A percentile compares a stretch with the other conserved stretches of the same genome.
phyloP scores from a whole-genome alignment of 2,113 vertebrate species.

The Dinomys branickii region DNA sequence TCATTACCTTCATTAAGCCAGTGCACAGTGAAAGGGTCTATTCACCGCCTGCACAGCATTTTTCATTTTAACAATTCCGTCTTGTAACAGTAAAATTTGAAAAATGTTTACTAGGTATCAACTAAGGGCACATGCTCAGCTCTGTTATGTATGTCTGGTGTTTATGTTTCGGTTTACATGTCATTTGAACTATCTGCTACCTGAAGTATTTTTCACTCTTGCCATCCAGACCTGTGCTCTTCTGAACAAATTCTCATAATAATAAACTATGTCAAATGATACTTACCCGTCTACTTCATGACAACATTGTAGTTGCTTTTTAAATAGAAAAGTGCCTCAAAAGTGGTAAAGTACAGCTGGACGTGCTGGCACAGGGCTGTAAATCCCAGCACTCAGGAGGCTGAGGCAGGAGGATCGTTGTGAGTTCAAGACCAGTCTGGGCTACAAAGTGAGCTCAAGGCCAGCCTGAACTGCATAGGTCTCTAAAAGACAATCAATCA shows the following conservation, averaged over 20 bases:
- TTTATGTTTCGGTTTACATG: constrained; percentile 33
- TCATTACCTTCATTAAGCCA: not conserved
- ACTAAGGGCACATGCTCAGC: not conserved
- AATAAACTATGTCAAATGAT: constrained; percentile 14
- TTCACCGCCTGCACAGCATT: not conserved
- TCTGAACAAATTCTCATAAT: constrained; percentile 37
- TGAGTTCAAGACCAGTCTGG: too few species aligned
- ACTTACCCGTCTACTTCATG: not conserved
- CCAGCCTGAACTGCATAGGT: too few species aligned
- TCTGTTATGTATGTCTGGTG: not conserved
- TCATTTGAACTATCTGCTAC: not conserved
- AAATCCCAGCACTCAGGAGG: too few species aligned
- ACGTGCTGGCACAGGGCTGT: too few species aligned
- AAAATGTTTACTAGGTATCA: not conserved
- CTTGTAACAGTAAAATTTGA: not conserved
- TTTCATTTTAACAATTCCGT: constrained; percentile 20
- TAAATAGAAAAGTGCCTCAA: not conserved
- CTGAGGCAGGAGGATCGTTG: too few species aligned
- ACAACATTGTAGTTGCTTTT: not conserved
- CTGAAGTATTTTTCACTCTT: constrained; percentile 14
- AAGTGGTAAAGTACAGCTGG: not conserved
- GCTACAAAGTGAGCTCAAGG: too few species aligned
- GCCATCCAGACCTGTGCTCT: constrained; percentile 10
- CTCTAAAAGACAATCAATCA: too few species aligned
- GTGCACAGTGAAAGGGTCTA: not conserved